These are phyloP conservation scores for Sebastes steindachneri DNA, from an alignment of 2,797 vertebrate genomes.

Conservation along the genomic window DNA sequence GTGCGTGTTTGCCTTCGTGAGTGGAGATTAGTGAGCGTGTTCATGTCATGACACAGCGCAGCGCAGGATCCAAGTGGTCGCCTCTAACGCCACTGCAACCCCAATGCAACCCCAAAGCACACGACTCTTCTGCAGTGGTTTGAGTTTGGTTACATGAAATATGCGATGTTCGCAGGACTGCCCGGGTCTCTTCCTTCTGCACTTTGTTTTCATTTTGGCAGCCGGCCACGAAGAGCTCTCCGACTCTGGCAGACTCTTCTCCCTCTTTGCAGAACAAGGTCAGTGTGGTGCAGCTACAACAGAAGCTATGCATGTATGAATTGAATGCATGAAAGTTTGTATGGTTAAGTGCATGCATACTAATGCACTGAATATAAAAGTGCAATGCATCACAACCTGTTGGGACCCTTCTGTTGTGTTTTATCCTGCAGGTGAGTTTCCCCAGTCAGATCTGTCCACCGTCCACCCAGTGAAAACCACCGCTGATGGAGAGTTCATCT, in stretches of 20 bases:
- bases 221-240: constrained; percentile 77
- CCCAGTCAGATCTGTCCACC: constrained; percentile 78
- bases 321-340: constrained; percentile 2
- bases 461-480: constrained; percentile 88
- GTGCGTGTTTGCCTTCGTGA: constrained; percentile 45
- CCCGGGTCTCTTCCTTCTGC: constrained; percentile 82
- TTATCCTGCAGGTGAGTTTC: constrained; percentile 77
- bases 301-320: not conserved
- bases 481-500: constrained; percentile 86
- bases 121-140: constrained; percentile 49
- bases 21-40: constrained; percentile 39
- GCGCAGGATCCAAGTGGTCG: constrained; percentile 62
- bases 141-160: constrained; percentile 79
- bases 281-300: constrained; percentile 69
- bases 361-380: not conserved
- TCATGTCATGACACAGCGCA: constrained; percentile 76
- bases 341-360: not conserved
- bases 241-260: constrained; percentile 72
- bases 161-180: constrained; percentile 86
- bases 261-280: constrained; percentile 89
- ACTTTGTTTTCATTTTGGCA: constrained; percentile 81
- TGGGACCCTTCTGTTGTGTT: not conserved
- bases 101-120: constrained; percentile 46
- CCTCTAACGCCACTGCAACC: constrained; percentile 57
- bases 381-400: not conserved